Percentiles rank a stretch among this genome's conserved stretches.
Evolutionary conservation across 2,113 vertebrate species (phyloP).

Genomic region (Atlantisia rogersi): DNA sequence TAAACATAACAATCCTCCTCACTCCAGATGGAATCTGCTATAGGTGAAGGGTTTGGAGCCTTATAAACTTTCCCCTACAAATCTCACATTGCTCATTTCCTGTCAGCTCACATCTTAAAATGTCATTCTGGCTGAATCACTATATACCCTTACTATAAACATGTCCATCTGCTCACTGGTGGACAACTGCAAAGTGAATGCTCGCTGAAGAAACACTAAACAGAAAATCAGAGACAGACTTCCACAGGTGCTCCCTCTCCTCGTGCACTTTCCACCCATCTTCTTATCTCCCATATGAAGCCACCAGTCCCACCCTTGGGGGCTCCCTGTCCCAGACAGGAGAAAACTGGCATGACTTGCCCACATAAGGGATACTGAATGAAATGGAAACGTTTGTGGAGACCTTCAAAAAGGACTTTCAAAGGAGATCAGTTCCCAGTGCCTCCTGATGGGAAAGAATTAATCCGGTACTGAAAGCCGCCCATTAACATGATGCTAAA

Average conservation of each 20-base stretch:
- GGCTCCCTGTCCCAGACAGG: neutral
- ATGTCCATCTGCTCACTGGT: slow-evolving; percentile 40
- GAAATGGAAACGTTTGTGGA: neutral
- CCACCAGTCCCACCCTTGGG: neutral
- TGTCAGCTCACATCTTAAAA: neutral
- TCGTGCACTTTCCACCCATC: neutral
- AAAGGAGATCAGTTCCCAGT: neutral
- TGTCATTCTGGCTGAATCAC: slow-evolving; percentile 39
- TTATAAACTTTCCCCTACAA: slow-evolving; percentile 46
- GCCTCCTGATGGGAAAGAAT: neutral
- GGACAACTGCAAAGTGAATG: slow-evolving; percentile 29
- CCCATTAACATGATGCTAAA: neutral
- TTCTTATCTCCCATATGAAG: neutral
- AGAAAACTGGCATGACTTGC: neutral
- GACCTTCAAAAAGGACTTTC: neutral
- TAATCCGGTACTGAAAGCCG: neutral
- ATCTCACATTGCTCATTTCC: slow-evolving; percentile 31
- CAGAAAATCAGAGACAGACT: neutral
- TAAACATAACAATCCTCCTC: neutral
- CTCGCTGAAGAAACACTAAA: slow-evolving; percentile 2
- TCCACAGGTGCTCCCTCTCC: slow-evolving; percentile 22
- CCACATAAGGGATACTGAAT: neutral
- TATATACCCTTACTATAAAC: slow-evolving; percentile 6
- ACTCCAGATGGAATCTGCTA: neutral
- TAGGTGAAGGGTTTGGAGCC: neutral